phyloP scores from a whole-genome alignment of 2,797 vertebrate genomes.

The Lepilemur septentrionalis region DNA sequence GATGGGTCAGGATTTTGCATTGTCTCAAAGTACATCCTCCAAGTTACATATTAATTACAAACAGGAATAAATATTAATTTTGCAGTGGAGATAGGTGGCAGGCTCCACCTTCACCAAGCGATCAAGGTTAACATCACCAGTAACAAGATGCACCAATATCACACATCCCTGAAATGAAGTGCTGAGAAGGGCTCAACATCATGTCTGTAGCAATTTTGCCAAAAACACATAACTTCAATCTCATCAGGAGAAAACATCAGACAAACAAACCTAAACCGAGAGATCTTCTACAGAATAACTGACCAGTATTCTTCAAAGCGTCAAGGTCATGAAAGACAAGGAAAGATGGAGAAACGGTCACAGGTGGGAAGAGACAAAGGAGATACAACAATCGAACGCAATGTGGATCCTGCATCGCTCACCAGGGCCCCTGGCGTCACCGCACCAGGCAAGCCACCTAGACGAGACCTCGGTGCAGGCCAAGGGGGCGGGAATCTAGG shows the following conservation, averaged over 20 bases:
- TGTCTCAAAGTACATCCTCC: background rate
- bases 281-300: background rate
- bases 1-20: background rate
- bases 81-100: background rate
- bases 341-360: background rate
- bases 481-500: too few species aligned
- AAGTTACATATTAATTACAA: background rate
- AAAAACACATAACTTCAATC: background rate
- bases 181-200: background rate
- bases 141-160: rapidly evolving
- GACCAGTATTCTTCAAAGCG: background rate
- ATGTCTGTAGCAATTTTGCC: background rate
- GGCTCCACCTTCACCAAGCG: background rate
- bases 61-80: background rate
- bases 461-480: background rate
- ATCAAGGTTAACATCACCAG: background rate
- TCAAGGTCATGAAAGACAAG: background rate
- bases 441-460: background rate
- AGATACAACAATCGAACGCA: background rate
- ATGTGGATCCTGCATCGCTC: background rate
- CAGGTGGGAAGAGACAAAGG: background rate
- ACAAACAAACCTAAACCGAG: background rate
- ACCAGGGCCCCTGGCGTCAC: background rate
- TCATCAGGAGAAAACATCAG: background rate
- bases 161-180: rapidly evolving